Evolutionary conservation across 2,797 vertebrate genomes (phyloP), one percentile per base, ranked within the genome.

Genomic region (Passerculus sandwichensis): DNA sequence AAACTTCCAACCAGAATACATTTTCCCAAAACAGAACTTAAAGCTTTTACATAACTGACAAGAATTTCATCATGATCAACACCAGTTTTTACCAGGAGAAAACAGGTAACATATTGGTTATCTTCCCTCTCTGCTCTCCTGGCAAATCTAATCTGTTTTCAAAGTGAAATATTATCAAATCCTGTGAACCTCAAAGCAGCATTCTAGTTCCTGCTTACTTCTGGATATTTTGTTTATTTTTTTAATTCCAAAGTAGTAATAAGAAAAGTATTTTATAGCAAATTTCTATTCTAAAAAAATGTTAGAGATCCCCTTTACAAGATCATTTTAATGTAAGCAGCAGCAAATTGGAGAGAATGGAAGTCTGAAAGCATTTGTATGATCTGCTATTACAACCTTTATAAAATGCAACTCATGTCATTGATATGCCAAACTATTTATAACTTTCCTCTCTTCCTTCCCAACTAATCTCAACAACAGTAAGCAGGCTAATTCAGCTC

Each of bases 1-100:
- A 96, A 97, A 97, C 56, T 94, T 96, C 91, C 88, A 95, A 95
- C 76, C 91, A 93, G 95, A 97, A 95, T 85, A 91, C 81, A 96
- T 96, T 96, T 93, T 71, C 87, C 69, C 56, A 79, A 93, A 95
- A 89, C 51, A 87, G 69, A 95, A 89, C 71, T 76, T 70, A 70
- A 92, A 96, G 74, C 36, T 75, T 93, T 94, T 93, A 79, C 25
- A 72, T 73, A 95, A 79, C 84, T 87, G 65, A 53, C 81, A 94
- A 64, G 57, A 91, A 93, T 61, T 95, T 89, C 78, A 77, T 86
- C 83, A 95, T 88, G 82, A 96, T 84, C 64, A 77, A 83, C 27
- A 91, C 4, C 45, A 76, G 61, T 96, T 90, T 65, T 72, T 76
- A 83, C 69, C 67, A 94, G 83, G 87, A 92, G 77, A 95, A 95